phyloP scores from a whole-genome alignment of 2,113 vertebrate genomes.

The Tenrec ecaudatus region DNA sequence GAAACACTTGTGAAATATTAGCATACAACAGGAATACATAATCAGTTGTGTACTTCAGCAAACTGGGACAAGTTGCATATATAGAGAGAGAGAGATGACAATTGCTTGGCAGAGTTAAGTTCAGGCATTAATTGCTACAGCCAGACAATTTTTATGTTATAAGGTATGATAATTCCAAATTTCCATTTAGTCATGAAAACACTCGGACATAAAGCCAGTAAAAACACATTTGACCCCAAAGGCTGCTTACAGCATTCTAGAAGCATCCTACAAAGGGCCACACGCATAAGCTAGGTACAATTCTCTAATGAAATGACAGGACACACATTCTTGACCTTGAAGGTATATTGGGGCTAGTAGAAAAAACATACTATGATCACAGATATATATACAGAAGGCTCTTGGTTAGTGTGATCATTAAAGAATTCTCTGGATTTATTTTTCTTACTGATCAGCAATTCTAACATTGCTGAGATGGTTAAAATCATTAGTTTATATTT shows the following conservation, averaged over 20 bases:
- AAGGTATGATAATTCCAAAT: conserved; percentile 66
- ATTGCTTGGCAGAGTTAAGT: conserved; percentile 74
- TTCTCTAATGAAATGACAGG: conserved; percentile 67
- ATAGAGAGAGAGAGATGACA: conserved; percentile 42
- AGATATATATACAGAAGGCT: conserved; percentile 54
- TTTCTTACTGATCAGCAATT: conserved; percentile 65
- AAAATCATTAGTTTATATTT: conserved; percentile 64
- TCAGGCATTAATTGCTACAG: conserved; percentile 77
- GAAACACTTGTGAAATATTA: conserved; percentile 91
- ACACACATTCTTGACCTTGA: conserved; percentile 56
- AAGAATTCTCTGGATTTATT: neutral
- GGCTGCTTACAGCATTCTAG: conserved; percentile 55
- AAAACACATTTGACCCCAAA: conserved; percentile 41
- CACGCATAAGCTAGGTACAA: conserved; percentile 43
- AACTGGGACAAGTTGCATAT: conserved; percentile 77
- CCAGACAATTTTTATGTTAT: conserved; percentile 76
- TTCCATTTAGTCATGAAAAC: conserved; percentile 60
- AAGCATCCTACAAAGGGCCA: conserved; percentile 45
- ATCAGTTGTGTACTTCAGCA: conserved; percentile 81
- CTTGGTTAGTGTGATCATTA: conserved; percentile 72
- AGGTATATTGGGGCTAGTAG: conserved; percentile 48
- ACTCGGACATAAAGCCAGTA: conserved; percentile 69
- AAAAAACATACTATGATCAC: conserved; percentile 43
- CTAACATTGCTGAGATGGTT: conserved; percentile 69
- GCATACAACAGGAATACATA: conserved; percentile 85